A percentile compares a stretch with the other conserved stretches of the same genome.
phyloP scores from a whole-genome alignment of 2,888 invertebrate species.

The Cistogaster globosa region DNA sequence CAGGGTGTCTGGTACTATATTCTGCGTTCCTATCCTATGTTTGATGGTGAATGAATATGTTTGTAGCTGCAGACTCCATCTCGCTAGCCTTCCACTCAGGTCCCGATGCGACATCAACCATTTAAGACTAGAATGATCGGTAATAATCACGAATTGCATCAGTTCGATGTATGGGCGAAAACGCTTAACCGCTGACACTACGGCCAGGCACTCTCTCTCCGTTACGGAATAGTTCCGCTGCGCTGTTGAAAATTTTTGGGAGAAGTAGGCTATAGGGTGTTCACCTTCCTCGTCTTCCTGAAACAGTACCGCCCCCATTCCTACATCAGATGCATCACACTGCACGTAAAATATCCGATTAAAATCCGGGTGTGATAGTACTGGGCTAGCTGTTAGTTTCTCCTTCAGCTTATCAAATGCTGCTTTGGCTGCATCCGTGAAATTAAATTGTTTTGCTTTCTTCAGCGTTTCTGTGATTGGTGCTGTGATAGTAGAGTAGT shows the following conservation, averaged over 20 bases:
- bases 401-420: too few species aligned
- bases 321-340: too few species aligned
- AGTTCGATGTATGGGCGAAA: constrained; percentile 35
- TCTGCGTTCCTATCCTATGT: constrained; percentile 2
- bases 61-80: constrained; percentile 35
- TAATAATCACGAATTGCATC: constrained; percentile 29
- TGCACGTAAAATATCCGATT: too few species aligned
- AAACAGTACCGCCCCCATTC: too few species aligned
- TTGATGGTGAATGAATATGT: neutral
- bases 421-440: too few species aligned
- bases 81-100: constrained; percentile 7
- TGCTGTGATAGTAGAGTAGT: too few species aligned
- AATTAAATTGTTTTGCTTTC: too few species aligned
- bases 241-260: neutral
- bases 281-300: too few species aligned
- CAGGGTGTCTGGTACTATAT: neutral
- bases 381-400: too few species aligned
- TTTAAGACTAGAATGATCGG: constrained; percentile 41
- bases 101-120: constrained; percentile 33
- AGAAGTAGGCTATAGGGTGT: neutral
- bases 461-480: too few species aligned
- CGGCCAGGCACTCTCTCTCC: neutral
- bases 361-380: too few species aligned
- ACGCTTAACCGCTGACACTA: neutral
- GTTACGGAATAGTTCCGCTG: neutral